A percentile compares a stretch with the other conserved stretches of the same genome.
Conservation (phyloP, 2,888 invertebrate species). For the Hoplodrina blanda region DNA sequence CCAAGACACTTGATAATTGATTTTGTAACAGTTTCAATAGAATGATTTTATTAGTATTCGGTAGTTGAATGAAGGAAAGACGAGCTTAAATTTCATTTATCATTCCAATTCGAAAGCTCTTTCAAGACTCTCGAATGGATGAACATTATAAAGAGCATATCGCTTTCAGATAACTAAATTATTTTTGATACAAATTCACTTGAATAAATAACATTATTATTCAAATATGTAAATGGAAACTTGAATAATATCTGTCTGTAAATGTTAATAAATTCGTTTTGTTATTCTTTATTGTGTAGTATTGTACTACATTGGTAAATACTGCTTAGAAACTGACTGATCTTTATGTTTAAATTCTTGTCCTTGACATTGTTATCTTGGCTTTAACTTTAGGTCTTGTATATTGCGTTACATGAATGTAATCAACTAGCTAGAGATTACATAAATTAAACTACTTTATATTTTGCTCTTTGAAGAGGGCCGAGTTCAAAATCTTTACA, state of each 20-base stretch:
- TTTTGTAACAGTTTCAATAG: constrained; percentile 69
- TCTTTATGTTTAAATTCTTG: constrained; percentile 8
- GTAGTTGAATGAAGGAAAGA: constrained; percentile 57
- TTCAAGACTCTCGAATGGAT: constrained; percentile 43
- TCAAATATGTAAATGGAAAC: constrained; percentile 52
- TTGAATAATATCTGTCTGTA: constrained; percentile 36
- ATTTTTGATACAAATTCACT: constrained; percentile 51
- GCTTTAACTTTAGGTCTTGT: neutral
- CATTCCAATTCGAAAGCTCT: constrained; percentile 56
- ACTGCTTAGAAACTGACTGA: neutral
- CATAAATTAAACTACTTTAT: neutral
- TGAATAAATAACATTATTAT: constrained; percentile 50
- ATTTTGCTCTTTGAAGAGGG: neutral
- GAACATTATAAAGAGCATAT: constrained; percentile 42
- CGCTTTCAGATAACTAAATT: constrained; percentile 47
- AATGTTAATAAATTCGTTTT: constrained; percentile 45
- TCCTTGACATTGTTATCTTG: neutral
- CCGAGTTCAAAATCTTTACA: neutral
- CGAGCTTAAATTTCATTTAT: constrained; percentile 60
- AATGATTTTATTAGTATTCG: constrained; percentile 65
- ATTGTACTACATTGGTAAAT: constrained; percentile 5
- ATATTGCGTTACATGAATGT: neutral
- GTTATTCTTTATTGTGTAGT: constrained; percentile 27
- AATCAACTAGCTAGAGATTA: neutral
- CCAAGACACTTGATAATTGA: constrained; percentile 71